Evolutionary conservation across 2,888 invertebrate species (phyloP).

Genomic region (Parnassius apollo): DNA sequence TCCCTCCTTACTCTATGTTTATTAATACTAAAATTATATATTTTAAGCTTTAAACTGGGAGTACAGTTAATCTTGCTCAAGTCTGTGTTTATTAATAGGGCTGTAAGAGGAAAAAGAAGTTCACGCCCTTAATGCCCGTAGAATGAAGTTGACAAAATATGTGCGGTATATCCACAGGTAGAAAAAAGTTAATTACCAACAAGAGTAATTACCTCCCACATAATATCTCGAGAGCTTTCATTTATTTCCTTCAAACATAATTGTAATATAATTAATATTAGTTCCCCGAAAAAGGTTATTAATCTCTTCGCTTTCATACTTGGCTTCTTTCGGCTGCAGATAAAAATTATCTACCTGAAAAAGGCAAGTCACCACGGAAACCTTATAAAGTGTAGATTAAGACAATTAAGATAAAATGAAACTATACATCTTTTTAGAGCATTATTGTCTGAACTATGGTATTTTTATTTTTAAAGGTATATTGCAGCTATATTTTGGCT

Average conservation of each 20-base stretch:
- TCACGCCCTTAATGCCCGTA: too few relatives aligned
- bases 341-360: conserved; percentile 13
- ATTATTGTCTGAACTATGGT: too few relatives aligned
- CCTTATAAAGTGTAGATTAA: not conserved
- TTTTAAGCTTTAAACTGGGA: too few relatives aligned
- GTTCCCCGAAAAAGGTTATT: conserved; percentile 17
- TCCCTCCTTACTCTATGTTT: too few relatives aligned
- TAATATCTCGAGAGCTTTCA: conserved; percentile 21
- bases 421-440: too few relatives aligned
- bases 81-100: too few relatives aligned
- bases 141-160: too few relatives aligned
- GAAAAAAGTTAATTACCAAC: conserved; percentile 20
- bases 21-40: too few relatives aligned
- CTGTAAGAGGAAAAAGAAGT: too few relatives aligned
- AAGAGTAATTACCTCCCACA: conserved; percentile 23
- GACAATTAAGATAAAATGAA: not conserved
- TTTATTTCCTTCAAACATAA: conserved; percentile 22
- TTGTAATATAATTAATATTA: conserved; percentile 23
- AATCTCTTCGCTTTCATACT: conserved; percentile 18
- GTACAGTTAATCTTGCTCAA: too few relatives aligned
- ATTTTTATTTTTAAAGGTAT: too few relatives aligned
- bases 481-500: too few relatives aligned
- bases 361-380: conserved; percentile 8
- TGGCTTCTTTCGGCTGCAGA: not conserved
- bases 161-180: not conserved